phyloP scores from a whole-genome alignment of 2,888 invertebrate species.

The Mesopsocus fuscifrons region DNA sequence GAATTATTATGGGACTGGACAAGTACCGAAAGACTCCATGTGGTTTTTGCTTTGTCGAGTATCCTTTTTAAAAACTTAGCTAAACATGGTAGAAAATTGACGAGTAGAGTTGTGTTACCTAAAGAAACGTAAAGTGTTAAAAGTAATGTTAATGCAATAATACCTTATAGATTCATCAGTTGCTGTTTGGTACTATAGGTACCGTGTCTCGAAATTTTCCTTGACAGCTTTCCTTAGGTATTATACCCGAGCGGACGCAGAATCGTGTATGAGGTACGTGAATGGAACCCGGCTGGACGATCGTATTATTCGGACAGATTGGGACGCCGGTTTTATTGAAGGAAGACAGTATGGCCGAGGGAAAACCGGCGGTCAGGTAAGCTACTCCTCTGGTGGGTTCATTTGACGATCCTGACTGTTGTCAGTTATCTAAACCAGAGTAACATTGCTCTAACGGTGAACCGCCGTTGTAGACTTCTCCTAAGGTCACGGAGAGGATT shows the following conservation, averaged over 20 bases:
- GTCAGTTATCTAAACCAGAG: too few species aligned
- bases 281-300: slow-evolving; percentile 95
- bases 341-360: slow-evolving; percentile 97
- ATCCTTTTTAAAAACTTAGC: slow-evolving; percentile 26
- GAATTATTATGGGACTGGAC: slow-evolving; percentile 94
- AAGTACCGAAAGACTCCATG: slow-evolving; percentile 97
- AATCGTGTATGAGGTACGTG: slow-evolving; percentile 73
- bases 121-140: too few species aligned
- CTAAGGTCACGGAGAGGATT: too few species aligned
- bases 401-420: too few species aligned
- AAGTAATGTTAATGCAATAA: too few species aligned
- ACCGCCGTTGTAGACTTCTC: too few species aligned
- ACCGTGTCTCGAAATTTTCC: too few species aligned
- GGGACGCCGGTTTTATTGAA: slow-evolving; percentile 98
- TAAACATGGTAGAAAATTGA: slow-evolving; percentile 17
- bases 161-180: too few species aligned
- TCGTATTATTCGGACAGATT: slow-evolving; percentile 90
- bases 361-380: slow-evolving; percentile 92
- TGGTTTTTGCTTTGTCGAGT: slow-evolving; percentile 98
- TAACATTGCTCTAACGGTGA: too few species aligned
- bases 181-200: too few species aligned
- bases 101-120: too few species aligned
- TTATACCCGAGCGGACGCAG: slow-evolving; percentile 51
- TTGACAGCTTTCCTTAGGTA: slow-evolving; percentile 17
- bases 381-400: slow-evolving; percentile 10